Percentiles rank a stretch among this genome's conserved stretches.
Evolutionary conservation across 1,140 invertebrate genomes (phyloP).

Genomic region (Microvelia longipes): DNA sequence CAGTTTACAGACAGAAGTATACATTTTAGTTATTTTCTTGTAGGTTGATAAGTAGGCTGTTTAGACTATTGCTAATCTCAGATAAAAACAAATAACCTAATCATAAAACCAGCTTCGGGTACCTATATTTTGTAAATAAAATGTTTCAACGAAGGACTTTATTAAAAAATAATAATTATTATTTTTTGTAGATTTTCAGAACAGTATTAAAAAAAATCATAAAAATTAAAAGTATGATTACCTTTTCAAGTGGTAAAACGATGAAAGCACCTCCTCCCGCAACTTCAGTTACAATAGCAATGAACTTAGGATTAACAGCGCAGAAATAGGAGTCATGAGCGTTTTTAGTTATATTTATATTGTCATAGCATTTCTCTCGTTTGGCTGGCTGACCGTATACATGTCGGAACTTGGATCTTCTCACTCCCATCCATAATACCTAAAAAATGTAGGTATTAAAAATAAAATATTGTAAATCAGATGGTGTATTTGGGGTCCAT

Average conservation of each 20-base stretch:
- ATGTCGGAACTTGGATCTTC: slow-evolving; percentile 81
- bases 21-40: no score
- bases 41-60: no score
- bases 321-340: slow-evolving; percentile 85
- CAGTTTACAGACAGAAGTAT: no score
- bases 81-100: no score
- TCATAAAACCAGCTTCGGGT: no score
- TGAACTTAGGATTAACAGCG: slow-evolving; percentile 85
- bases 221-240: slow-evolving; percentile 32
- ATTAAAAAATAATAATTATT: no score
- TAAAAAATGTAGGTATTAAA: slow-evolving; percentile 31
- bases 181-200: no score
- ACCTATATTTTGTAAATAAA: no score
- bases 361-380: slow-evolving; percentile 79
- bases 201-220: slow-evolving; percentile 5
- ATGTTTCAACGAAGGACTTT: no score
- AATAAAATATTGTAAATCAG: no score
- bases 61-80: no score
- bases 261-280: slow-evolving; percentile 86
- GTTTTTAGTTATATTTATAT: slow-evolving; percentile 81
- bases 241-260: slow-evolving; percentile 74
- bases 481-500: no score
- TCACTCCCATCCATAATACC: slow-evolving; percentile 68
- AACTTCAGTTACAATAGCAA: slow-evolving; percentile 85
- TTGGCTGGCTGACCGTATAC: slow-evolving; percentile 79